Base-by-base conservation (phyloP, 2,888 invertebrate genomes). In the Heliothis peltigera region DNA sequence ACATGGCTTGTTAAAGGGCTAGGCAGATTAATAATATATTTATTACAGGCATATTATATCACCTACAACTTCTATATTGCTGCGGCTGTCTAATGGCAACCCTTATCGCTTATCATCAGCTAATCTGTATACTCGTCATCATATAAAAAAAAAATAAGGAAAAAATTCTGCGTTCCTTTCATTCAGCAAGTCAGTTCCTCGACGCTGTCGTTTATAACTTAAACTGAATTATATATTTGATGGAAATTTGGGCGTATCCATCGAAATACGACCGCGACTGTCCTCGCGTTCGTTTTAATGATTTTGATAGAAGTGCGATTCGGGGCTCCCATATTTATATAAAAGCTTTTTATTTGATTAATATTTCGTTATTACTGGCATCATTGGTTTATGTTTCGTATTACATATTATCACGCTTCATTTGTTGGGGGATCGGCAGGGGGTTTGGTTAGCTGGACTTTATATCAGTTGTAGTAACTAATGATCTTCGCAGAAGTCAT, bases 221-320 rank as follows among this genome's bases (percentile, higher is more conserved):
- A 61, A 21, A 70, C 87, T 68, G 73, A 51, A 56, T 70, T 72
- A 82, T 82, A 88, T 82, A 89, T 93, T 92, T 93, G 94, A 93
- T 92, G 91, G 89, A 91, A 91, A 91, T 92, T 92, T 89, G 93
- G 94, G 93, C 88, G 93, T 92, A 90, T 85, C 91, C 94, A 93
- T 93, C 92, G 91, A 93, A 91, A 91, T 89, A 91, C 86, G 89
- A 86, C 84, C 83, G 77, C 81, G 84, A 84, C 86, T 90, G 90
- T 91, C 91, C 92, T 89, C 88, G 84, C 82, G 85, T 90, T 91
- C 87, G 84, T 86, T 91, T 92, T 90, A 88, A 88, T 86, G 87
- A 83, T 86, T 83, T 76, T 84, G 89, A 89, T 87, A 88, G 82
- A 79, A 59, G 68, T 68, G 78, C 75, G 77, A 77, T 81, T 77